Evolutionary conservation across 2,888 invertebrate species (phyloP).

Genomic region (Zeuzera pyrina): DNA sequence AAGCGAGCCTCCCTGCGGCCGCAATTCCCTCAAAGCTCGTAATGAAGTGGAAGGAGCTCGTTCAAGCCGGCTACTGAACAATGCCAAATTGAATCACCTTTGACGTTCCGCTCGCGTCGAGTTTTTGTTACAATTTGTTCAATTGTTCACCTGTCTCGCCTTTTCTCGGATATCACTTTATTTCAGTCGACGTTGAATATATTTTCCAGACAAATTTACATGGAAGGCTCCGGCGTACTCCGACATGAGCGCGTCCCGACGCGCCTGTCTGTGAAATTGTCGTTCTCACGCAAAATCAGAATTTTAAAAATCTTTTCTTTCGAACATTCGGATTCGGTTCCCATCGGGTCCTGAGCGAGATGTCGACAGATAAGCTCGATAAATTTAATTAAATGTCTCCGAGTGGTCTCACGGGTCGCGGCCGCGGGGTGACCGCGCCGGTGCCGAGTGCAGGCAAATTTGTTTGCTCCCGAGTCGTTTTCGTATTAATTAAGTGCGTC

Average conservation of each 20-base stretch:
- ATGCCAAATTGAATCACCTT: conserved; percentile 24
- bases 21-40: too few species aligned
- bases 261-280: conserved; percentile 2
- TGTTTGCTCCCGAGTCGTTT: conserved; percentile 38
- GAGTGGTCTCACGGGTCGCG: conserved; percentile 22
- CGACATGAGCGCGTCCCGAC: background rate
- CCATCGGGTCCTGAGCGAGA: conserved; percentile 44
- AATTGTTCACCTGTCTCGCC: conserved; percentile 30
- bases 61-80: conserved; percentile 4
- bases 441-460: conserved; percentile 39
- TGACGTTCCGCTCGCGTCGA: conserved; percentile 23
- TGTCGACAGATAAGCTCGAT: conserved; percentile 59
- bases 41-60: too few species aligned
- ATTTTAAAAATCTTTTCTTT: conserved; percentile 43
- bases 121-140: conserved; percentile 42
- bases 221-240: background rate
- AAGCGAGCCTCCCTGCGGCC: too few species aligned
- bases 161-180: conserved; percentile 24
- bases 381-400: conserved; percentile 64
- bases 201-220: conserved; percentile 17
- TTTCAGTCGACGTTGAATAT: conserved; percentile 21
- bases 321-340: conserved; percentile 27
- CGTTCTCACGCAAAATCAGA: conserved; percentile 46
- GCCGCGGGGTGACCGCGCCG: conserved; percentile 16
- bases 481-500: conserved; percentile 52